Evolutionary conservation across 2,888 invertebrate species (phyloP).

Genomic region (Neoitamus cyanurus): DNA sequence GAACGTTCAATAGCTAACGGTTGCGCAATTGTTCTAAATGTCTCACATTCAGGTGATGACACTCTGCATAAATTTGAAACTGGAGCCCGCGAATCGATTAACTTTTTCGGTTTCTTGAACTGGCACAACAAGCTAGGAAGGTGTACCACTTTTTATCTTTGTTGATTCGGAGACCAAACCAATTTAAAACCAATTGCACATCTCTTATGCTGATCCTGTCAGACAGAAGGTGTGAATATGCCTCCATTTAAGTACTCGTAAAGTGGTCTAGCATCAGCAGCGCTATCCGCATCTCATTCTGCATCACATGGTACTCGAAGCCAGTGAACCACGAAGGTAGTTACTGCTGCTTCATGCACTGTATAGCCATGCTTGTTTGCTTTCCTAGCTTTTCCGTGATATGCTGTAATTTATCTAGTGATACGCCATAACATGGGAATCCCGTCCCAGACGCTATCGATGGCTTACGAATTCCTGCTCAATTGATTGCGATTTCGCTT

Average conservation of each 20-base stretch:
- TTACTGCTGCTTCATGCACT: background rate
- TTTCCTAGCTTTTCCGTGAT: constrained; percentile 4
- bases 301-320: background rate
- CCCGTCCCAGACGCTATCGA: background rate
- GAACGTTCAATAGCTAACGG: background rate
- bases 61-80: background rate
- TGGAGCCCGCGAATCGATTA: background rate
- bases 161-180: background rate
- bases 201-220: background rate
- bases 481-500: constrained; percentile 16
- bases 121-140: background rate
- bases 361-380: background rate
- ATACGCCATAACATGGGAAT: constrained; percentile 5
- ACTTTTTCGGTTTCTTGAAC: background rate
- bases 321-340: background rate
- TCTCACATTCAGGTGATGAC: background rate
- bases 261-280: background rate
- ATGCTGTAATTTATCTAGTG: constrained; percentile 23
- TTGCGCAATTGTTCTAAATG: constrained; percentile 11
- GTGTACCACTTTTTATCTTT: background rate
- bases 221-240: background rate
- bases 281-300: background rate
- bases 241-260: background rate
- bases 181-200: background rate
- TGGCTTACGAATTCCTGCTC: background rate